Evolutionary conservation across 2,888 invertebrate genomes (phyloP), one percentile per base, ranked within the genome.

Genomic region (Tetranychus truncatus): DNA sequence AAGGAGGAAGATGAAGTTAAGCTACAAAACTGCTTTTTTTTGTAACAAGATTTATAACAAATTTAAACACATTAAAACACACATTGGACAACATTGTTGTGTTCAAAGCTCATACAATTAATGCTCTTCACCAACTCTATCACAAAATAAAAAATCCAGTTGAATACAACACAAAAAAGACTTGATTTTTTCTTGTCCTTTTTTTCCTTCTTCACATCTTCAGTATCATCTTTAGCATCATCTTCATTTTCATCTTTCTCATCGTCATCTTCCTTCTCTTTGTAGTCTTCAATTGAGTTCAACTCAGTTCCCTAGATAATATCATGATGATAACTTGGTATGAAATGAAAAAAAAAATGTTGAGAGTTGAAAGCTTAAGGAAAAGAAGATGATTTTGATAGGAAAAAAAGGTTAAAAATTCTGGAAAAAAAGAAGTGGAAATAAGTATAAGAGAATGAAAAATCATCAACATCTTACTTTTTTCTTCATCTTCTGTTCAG

Each of bases 31-130:
- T 55, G 55, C 55, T 55, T 15, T 55, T 55, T 55, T 55, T 55
- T 55, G 55, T 55, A 55, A 55, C 55, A 55, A 55, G 55, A 55
- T 55, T 55, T 55, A 55, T 55, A 55, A 55, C 55, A 55, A 55
- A 15, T 55, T 55, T 55, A 55, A 15, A 55, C 11, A 55, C 55
- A 55, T 55, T 55, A 55, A 55, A 55, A 55, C 55, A 15, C 15
- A 55, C 15, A 55, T 15, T 55, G 11, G 55, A 55, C 55, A 55
- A 15, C 6, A 55, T 15, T 15, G 15, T 15, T 15, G 15, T 55
- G 55, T 9, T 15, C 55, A 55, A 55, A 55, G 55, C 15, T 55
- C 55, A 55, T 55, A 15, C 55, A 15, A 55, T 55, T 55, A 15
- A 55, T 55, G 15, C 55, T 55, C 55, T 55, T 55, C 15, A 55